Base-by-base conservation (phyloP, 1,140 invertebrate genomes). In the Cotesia typhae region DNA sequence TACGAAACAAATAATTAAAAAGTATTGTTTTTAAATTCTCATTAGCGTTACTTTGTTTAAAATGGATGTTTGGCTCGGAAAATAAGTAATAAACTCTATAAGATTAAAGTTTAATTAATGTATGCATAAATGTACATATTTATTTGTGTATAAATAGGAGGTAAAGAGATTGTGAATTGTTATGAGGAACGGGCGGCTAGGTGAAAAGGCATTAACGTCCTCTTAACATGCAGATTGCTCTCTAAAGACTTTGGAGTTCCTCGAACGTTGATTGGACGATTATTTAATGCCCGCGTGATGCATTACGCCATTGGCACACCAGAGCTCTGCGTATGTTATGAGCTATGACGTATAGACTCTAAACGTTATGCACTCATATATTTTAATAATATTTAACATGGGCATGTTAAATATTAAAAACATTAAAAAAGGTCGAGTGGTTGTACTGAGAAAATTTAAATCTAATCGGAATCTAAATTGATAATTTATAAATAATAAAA, bases 201-300 rank as follows among this genome's bases (percentile, higher is more conserved):
- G 77, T 79, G 80, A 85, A 85, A 84, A 81, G 81, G 81, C 79
- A 85, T 85, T 85, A 85, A 84, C 80, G 80, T 79, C 81, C 84
- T 86, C 82, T 86, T 84, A 87, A 84, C 82, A 86, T 87, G 85
- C 83, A 86, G 82, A 87, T 86, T 86, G 82, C 80, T 80, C 76
- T 78, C 78, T 82, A 80, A 83, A 81, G 79, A 83, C 77, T 83
- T 85, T 79, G 79, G 76, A 82, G 76, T 82, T 81, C 76, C 79
- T 73, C 77, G 79, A 82, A 84, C 79, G 79, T 80, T 85, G 83
- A 85, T 84, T 82, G 83, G 81, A 77, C 83, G 80, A 85, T 86
- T 85, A 86, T 84, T 83, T 84, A 84, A 84, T 84, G 79, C 81
- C 75, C 72, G 72, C 74, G 76, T 73, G 76, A 76, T 73, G 72